Conservation (phyloP, 2,113 vertebrate species). For the Rhineura floridana region DNA sequence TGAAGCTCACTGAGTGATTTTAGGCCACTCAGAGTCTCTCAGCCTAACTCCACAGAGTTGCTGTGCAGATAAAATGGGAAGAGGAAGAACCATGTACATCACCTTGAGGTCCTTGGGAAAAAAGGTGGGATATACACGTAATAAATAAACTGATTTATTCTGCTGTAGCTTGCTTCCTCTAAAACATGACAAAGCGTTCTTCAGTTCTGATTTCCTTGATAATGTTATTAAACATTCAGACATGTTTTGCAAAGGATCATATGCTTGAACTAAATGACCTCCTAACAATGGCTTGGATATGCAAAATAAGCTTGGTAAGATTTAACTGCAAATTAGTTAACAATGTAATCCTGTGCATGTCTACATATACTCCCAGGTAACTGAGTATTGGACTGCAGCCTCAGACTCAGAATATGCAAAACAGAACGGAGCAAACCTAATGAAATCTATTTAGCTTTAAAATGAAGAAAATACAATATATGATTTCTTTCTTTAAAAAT, state of each 20-base stretch:
- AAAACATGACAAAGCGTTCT: background rate
- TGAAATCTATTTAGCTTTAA: background rate
- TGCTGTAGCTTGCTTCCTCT: background rate
- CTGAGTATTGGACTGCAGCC: background rate
- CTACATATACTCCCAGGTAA: background rate
- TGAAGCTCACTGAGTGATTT: too few species aligned
- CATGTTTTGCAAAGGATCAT: background rate
- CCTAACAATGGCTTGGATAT: background rate
- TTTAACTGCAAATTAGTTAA: background rate
- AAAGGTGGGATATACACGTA: too few species aligned
- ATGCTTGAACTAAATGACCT: background rate
- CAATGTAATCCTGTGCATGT: background rate
- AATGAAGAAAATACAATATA: too few species aligned
- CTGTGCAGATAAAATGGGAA: too few species aligned
- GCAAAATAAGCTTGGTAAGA: background rate
- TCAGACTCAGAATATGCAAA: background rate
- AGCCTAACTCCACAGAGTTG: too few species aligned
- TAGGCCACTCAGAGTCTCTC: too few species aligned
- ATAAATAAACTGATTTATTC: too few species aligned
- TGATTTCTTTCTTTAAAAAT: too few species aligned
- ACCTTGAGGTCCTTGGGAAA: too few species aligned
- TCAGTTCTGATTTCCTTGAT: background rate
- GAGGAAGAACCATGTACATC: too few species aligned
- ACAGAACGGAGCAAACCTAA: background rate
- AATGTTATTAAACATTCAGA: background rate